Base-by-base conservation (phyloP, 2,888 invertebrate genomes). In the Drosophila neoperkinsi region DNA sequence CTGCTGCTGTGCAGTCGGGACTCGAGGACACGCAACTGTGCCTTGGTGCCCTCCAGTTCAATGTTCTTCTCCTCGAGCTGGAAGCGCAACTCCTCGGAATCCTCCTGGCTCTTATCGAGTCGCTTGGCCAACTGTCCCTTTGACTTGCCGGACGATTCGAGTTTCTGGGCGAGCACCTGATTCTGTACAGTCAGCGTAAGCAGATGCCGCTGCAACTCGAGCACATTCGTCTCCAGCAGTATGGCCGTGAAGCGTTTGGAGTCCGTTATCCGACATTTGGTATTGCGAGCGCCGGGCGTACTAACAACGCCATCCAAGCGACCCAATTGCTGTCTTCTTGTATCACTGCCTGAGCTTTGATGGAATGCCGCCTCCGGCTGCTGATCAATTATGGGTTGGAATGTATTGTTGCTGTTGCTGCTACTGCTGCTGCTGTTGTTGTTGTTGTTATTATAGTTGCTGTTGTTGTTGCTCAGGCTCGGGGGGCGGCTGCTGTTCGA, bases 181-280 rank as follows among this genome's bases (percentile, higher is more conserved):
- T 97, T 97, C 93, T 97, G 96, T 92, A 97, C 96, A 92, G 96
- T 96, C 88, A 96, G 95, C 38, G 96, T 96, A 81, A 97, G 95
- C 79, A 97, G 94, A 94, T 97, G 97, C 87, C 97, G 95, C 93
- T 97, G 97, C 91, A 97, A 94, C 94, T 97, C 96, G 83, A 97
- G 94, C 69, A 96, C 96, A 94, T 96, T 96, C 87, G 95, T 95
- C 94, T 97, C 97, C 89, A 95, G 95, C 90, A 97, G 95, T 94
- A 97, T 97, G 94, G 97, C 97, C 90, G 96, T 95, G 92, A 97
- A 95, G 94, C 97, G 97, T 90, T 94, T 95, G 69, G 96, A 94
- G 94, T 97, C 96, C 18, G 96, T 95, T 68, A 95, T 94, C 81
- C 95, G 94, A 75, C 96, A 95, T 91, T 95, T 95, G 74, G 95